These are phyloP conservation scores for Clytia hemisphaerica DNA, from an alignment of 30 jellyfish, hydroid and myxozoan genomes.

Conservation along the genomic window DNA sequence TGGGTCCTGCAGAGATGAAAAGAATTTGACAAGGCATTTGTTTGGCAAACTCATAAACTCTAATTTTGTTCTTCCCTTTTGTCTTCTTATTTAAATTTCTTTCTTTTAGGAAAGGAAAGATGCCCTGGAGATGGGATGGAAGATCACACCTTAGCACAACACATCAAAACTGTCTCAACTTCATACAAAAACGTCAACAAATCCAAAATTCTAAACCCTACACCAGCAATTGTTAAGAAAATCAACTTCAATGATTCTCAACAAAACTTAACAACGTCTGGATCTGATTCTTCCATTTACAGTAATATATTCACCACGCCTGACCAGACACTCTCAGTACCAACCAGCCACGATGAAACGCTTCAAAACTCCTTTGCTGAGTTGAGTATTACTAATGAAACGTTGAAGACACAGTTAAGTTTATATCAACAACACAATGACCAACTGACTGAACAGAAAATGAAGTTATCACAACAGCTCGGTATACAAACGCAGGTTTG, in stretches of 20 bases:
- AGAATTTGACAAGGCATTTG: too few species aligned
- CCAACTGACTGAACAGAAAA: constrained; percentile 47
- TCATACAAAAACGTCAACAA: background rate
- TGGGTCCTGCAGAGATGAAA: too few species aligned
- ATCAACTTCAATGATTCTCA: background rate
- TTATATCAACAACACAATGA: constrained; percentile 33
- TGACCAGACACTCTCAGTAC: too few species aligned
- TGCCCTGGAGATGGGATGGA: constrained; percentile 38
- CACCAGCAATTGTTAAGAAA: too few species aligned
- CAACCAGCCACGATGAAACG: background rate
- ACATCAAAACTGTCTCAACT: background rate
- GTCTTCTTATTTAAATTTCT: too few species aligned
- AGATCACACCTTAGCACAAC: background rate
- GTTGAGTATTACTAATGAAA: constrained; percentile 17
- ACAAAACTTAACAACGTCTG: background rate
- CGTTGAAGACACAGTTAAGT: constrained; percentile 25
- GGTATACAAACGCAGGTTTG: constrained; percentile 80
- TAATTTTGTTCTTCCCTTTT: too few species aligned
- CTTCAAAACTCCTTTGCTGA: background rate
- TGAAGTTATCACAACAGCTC: constrained; percentile 58
- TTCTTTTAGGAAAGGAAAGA: too few species aligned
- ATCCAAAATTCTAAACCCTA: too few species aligned
- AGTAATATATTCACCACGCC: background rate
- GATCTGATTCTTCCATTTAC: background rate
- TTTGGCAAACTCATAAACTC: too few species aligned